Evolutionary conservation across 2,797 vertebrate species (phyloP).

Genomic region (Argya squamiceps): DNA sequence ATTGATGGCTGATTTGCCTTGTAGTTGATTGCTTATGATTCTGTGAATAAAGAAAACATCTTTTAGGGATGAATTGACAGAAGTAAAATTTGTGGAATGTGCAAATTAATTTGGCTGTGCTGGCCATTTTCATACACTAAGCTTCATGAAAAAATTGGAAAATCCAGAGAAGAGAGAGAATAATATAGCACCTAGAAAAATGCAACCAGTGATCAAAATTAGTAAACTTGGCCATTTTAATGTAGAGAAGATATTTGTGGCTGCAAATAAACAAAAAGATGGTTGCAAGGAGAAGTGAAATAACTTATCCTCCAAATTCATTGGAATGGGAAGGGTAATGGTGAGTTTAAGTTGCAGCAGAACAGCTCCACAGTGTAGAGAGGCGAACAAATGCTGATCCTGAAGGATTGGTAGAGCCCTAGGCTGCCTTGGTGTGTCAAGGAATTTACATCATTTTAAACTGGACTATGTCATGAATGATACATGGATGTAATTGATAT

Average conservation of each 20-base stretch:
- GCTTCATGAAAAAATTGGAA: background rate
- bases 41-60: background rate
- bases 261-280: background rate
- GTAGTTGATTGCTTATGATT: background rate
- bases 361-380: background rate
- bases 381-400: background rate
- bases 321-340: background rate
- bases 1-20: background rate
- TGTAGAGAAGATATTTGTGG: rapidly evolving
- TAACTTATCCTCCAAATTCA: background rate
- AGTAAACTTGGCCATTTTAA: background rate
- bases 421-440: rapidly evolving
- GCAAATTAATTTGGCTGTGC: background rate
- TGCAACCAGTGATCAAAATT: background rate
- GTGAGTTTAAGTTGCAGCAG: background rate
- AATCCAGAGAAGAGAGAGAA: background rate
- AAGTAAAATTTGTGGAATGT: background rate
- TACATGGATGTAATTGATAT: background rate
- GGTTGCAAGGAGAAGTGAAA: background rate
- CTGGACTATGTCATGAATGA: background rate
- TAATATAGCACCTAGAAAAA: background rate
- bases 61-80: background rate
- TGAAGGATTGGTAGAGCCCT: background rate
- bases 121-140: background rate
- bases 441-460: background rate